phyloP scores from a whole-genome alignment of 2,888 invertebrate genomes.

The Phorcus lineatus region DNA sequence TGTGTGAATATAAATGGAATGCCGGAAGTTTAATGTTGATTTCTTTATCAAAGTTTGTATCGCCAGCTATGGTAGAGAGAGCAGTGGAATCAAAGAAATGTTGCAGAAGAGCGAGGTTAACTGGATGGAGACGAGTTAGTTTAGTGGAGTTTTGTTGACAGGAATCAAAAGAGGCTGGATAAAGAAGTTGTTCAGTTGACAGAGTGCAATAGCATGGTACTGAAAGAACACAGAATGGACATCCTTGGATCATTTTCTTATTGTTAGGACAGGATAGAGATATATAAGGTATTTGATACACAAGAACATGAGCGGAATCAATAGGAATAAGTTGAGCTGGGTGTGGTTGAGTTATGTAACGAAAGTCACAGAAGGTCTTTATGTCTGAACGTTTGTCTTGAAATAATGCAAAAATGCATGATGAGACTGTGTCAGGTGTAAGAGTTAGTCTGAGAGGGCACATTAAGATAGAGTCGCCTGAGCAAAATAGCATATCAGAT shows the following conservation, averaged over 20 bases:
- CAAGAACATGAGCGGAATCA: not conserved
- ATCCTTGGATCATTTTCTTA: not conserved
- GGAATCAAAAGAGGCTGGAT: not conserved
- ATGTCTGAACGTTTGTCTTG: not conserved
- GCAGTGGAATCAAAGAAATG: conserved; percentile 6
- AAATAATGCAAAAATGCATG: not conserved
- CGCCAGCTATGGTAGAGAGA: not conserved
- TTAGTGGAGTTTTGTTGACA: not conserved
- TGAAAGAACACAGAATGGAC: not conserved
- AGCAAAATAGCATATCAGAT: not conserved
- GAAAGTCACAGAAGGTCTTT: not conserved
- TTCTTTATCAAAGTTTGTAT: not conserved
- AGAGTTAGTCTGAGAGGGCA: not conserved
- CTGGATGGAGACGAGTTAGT: not conserved
- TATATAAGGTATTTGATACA: not conserved
- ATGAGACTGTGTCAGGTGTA: not conserved
- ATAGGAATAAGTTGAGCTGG: not conserved
- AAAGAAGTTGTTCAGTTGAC: not conserved
- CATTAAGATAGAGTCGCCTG: not conserved
- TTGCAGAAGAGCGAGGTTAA: not conserved
- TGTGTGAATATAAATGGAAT: not conserved
- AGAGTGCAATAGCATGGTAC: not conserved
- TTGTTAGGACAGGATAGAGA: not conserved
- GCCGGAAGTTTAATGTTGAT: not conserved
- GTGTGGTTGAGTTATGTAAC: not conserved